These are phyloP conservation scores for Etia nguti DNA, from an alignment of 2,113 vertebrate species.

Conservation along the genomic window DNA sequence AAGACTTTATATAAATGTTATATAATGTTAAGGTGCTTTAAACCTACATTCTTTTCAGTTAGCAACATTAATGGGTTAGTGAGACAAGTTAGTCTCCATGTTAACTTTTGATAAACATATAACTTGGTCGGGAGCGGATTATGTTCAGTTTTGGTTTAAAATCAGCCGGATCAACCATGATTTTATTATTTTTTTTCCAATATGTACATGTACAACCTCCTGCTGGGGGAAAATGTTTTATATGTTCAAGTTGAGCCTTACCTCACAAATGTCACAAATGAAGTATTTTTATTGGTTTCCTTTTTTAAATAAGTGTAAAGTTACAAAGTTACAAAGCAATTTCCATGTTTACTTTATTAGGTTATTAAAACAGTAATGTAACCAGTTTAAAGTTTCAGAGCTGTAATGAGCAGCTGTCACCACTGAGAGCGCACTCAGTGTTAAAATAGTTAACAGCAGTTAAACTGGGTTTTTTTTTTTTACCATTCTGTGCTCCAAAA, in stretches of 20 bases:
- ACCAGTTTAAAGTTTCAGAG: neutral
- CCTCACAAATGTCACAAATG: neutral
- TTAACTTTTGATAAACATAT: neutral
- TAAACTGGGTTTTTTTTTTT: neutral
- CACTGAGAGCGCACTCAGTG: neutral
- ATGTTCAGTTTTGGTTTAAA: neutral
- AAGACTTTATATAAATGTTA: neutral
- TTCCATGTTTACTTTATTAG: neutral
- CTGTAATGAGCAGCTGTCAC: neutral
- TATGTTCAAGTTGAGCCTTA: neutral
- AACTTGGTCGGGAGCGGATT: accelerated
- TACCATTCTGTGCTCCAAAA: neutral
- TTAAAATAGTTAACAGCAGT: neutral
- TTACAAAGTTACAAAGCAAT: neutral
- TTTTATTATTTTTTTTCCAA: accelerated
- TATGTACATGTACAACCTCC: neutral
- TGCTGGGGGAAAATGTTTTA: neutral
- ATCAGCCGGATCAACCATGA: accelerated
- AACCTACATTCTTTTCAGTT: neutral
- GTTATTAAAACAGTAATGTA: neutral
- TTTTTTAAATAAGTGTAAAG: neutral
- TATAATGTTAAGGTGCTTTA: neutral
- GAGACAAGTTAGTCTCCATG: neutral
- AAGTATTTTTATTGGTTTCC: neutral
- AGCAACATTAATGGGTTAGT: neutral